A percentile compares a stretch with the other conserved stretches of the same genome.
phyloP scores from a whole-genome alignment of 1,140 invertebrate genomes.

The Zophobas morio region DNA sequence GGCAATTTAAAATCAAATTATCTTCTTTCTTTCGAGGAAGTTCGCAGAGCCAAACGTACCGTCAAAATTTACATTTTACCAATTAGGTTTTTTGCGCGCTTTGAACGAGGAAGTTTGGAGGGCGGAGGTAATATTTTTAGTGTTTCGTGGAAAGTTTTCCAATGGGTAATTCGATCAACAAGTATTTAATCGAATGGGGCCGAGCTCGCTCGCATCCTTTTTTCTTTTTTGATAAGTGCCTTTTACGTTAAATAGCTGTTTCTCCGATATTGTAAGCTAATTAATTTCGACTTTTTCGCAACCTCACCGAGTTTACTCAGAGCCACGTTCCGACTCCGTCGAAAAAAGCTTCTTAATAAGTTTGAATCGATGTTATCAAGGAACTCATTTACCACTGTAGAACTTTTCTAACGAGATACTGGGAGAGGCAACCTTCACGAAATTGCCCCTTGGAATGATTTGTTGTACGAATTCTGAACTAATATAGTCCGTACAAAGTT shows the following conservation, averaged over 20 bases:
- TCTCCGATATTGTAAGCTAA: background rate
- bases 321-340: background rate
- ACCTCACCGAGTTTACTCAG: background rate
- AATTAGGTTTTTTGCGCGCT: conserved; percentile 23
- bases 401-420: conserved; percentile 42
- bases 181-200: too few species aligned
- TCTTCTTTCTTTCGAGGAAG: conserved; percentile 38
- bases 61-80: conserved; percentile 45
- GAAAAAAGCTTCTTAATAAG: conserved; percentile 36
- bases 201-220: too few species aligned
- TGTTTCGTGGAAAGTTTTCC: too few species aligned
- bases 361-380: conserved; percentile 33
- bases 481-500: conserved; percentile 12
- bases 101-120: background rate
- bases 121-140: too few species aligned
- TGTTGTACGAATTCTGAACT: conserved; percentile 30
- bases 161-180: too few species aligned
- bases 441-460: conserved; percentile 33
- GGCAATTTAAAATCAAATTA: conserved; percentile 47
- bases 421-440: conserved; percentile 27
- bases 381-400: conserved; percentile 37
- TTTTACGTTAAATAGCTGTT: too few species aligned
- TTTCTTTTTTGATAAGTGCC: background rate
- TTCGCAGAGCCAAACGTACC: conserved; percentile 28
- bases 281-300: conserved; percentile 16